A percentile compares a stretch with the other conserved stretches of the same genome.
Conservation (phyloP, 2,888 invertebrate genomes). For the Ecdyonurus torrentis region DNA sequence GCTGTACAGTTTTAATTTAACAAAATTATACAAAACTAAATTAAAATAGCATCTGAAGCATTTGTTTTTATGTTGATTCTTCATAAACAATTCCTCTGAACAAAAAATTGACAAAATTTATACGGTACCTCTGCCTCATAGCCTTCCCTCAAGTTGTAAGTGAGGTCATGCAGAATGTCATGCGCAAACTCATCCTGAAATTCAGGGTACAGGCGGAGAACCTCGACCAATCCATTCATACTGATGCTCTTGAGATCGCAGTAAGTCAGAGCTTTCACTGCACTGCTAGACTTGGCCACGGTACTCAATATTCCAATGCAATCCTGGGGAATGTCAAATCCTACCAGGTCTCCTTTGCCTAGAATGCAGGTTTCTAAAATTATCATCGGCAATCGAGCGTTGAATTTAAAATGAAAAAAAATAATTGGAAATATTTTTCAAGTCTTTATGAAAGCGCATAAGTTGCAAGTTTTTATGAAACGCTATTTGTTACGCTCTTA, state of each 20-base stretch:
- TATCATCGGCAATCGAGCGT: too few species aligned
- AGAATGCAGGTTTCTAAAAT: too few species aligned
- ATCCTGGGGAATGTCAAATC: slow-evolving; percentile 51
- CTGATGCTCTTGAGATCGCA: slow-evolving; percentile 91
- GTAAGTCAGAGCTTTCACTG: slow-evolving; percentile 88
- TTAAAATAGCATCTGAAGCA: not conserved
- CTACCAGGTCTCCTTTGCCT: slow-evolving; percentile 94
- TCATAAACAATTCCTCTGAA: not conserved
- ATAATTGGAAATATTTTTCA: too few species aligned
- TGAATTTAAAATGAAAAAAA: too few species aligned
- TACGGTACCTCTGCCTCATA: slow-evolving; percentile 62
- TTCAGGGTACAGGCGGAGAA: slow-evolving; percentile 78
- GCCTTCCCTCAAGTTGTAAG: slow-evolving; percentile 84
- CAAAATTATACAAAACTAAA: not conserved
- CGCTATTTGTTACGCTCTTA: too few species aligned
- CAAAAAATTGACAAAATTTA: not conserved
- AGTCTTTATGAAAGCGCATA: too few species aligned
- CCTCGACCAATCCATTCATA: slow-evolving; percentile 78
- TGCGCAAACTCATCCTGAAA: slow-evolving; percentile 88
- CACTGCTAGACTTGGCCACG: slow-evolving; percentile 83
- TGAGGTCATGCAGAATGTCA: slow-evolving; percentile 88
- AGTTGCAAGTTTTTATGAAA: too few species aligned
- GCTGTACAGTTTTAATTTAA: too few species aligned
- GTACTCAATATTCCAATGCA: slow-evolving; percentile 35
- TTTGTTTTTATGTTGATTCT: not conserved